These are phyloP conservation scores for Zosterops pallidus DNA, from an alignment of 2,113 vertebrate genomes.

Conservation along the genomic window DNA sequence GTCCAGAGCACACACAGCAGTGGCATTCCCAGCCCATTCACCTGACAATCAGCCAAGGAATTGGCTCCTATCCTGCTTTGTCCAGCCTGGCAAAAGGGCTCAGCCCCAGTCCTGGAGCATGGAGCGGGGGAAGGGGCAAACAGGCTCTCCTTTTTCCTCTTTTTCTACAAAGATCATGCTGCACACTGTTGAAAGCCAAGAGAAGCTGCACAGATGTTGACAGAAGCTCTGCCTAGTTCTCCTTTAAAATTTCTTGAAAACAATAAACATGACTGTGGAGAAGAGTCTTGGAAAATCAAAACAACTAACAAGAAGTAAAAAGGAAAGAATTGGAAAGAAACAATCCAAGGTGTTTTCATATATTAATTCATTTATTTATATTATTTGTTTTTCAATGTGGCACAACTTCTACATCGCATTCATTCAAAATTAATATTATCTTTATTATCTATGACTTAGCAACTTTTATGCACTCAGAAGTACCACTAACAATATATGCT, in stretches of 20 bases:
- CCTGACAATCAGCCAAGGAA: background rate
- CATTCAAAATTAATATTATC: background rate
- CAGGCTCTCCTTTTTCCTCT: background rate
- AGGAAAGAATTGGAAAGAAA: background rate
- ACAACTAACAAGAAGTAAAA: background rate
- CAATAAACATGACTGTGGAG: background rate
- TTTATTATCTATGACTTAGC: background rate
- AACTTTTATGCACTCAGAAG: background rate
- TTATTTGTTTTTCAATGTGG: background rate
- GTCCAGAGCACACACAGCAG: background rate
- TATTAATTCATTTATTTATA: constrained; percentile 51
- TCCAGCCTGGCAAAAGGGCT: background rate
- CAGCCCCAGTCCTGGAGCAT: background rate
- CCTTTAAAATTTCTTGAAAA: background rate
- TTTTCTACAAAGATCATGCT: background rate
- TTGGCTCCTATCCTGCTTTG: background rate
- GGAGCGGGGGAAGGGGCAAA: fast-evolving
- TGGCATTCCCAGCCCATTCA: background rate
- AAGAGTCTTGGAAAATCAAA: background rate
- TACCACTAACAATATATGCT: background rate
- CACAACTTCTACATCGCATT: background rate
- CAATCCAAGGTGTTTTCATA: background rate
- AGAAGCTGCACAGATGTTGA: background rate
- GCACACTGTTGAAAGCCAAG: background rate
- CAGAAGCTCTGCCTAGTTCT: background rate